Percentiles rank a stretch among this genome's conserved stretches.
These are phyloP conservation scores for Malurus splendens DNA, from an alignment of 2,797 vertebrate species.

Conservation along the genomic window DNA sequence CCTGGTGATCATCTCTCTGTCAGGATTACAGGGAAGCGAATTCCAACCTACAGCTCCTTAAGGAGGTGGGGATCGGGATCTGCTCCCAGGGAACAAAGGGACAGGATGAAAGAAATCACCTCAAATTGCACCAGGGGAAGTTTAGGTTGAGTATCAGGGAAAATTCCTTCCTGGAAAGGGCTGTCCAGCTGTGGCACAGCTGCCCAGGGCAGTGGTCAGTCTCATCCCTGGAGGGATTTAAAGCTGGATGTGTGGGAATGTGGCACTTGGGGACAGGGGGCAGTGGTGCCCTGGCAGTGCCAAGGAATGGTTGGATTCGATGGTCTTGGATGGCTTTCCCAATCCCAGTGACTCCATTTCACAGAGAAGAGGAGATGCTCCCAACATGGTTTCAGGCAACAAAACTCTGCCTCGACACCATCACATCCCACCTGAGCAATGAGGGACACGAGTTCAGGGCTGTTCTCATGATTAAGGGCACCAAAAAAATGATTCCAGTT, in stretches of 20 bases:
- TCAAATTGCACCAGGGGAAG: not conserved
- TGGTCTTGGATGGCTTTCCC: not conserved
- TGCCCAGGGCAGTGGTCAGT: not conserved
- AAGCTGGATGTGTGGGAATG: not conserved
- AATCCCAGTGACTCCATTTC: not conserved
- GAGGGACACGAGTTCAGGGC: not conserved
- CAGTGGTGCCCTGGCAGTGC: not conserved
- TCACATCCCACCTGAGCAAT: not conserved
- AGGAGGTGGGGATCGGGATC: not conserved
- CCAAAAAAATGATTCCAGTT: not conserved
- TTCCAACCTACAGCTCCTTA: not conserved
- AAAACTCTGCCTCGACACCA: not conserved
- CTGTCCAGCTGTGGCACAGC: not conserved
- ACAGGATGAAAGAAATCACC: not conserved
- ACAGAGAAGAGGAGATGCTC: not conserved
- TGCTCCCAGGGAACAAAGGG: not conserved
- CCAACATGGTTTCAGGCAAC: fast-evolving
- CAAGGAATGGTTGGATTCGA: fast-evolving
- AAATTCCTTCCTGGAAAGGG: fast-evolving
- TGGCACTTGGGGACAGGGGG: fast-evolving
- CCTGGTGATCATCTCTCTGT: not conserved
- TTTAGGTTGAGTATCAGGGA: not conserved
- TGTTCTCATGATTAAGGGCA: not conserved
- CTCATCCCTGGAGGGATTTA: not conserved
- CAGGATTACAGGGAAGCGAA: not conserved